Percentiles rank a stretch among this genome's conserved stretches.
Conservation (phyloP, 2,113 vertebrate species). For the Odontophorus gujanensis region DNA sequence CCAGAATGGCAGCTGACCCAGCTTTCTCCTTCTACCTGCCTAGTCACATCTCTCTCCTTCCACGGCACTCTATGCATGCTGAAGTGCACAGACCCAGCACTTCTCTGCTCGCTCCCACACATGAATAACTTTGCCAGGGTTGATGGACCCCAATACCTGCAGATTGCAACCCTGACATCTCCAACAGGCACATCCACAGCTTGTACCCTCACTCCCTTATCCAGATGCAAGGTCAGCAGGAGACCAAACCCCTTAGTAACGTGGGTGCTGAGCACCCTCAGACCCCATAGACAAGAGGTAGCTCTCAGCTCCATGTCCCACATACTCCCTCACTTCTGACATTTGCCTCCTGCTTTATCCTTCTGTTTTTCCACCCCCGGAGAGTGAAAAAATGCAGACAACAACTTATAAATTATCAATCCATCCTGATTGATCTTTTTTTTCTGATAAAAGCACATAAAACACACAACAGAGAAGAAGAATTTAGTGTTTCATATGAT, state of each 20-base stretch:
- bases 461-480: conserved; percentile 30
- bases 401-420: conserved; percentile 72
- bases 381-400: conserved; percentile 41
- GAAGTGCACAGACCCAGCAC: not conserved
- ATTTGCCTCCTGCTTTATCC: not conserved
- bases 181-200: not conserved
- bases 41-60: conserved; percentile 25
- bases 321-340: not conserved
- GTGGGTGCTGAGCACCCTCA: not conserved
- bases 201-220: not conserved
- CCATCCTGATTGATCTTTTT: conserved; percentile 64
- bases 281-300: not conserved
- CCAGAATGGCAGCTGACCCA: conserved; percentile 71
- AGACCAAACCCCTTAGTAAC: not conserved
- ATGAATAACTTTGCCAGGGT: not conserved
- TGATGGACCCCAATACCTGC: not conserved
- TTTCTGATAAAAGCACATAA: conserved; percentile 70
- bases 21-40: conserved; percentile 77
- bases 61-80: not conserved
- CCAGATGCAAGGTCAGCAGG: not conserved
- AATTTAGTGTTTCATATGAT: conserved; percentile 52
- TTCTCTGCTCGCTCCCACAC: not conserved
- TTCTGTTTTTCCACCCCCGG: conserved; percentile 1
- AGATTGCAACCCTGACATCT: not conserved
- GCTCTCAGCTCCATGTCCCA: not conserved